Evolutionary conservation across 2,113 vertebrate genomes (phyloP).

Genomic region (Strix uralensis): DNA sequence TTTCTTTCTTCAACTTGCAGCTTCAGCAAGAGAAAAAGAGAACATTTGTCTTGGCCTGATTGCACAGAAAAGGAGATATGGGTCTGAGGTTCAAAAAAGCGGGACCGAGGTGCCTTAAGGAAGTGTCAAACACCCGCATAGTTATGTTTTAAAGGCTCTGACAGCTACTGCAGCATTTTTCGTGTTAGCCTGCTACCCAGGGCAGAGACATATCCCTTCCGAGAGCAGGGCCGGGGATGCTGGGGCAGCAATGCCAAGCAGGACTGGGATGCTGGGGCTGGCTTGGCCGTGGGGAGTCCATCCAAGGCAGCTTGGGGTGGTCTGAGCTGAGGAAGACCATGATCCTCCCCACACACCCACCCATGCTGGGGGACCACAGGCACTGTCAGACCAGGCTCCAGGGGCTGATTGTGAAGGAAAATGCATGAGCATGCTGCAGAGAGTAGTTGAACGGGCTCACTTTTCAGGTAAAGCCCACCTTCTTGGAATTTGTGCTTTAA

Average conservation of each 20-base stretch:
- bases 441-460: rapidly evolving
- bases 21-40: not conserved
- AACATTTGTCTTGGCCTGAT: not conserved
- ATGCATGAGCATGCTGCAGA: rapidly evolving
- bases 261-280: not conserved
- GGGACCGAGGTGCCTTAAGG: not conserved
- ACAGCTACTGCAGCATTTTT: too few relatives aligned
- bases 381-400: not conserved
- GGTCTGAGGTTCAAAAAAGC: not conserved
- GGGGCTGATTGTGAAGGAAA: not conserved
- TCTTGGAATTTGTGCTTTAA: not conserved
- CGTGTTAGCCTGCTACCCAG: too few relatives aligned
- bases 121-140: not conserved
- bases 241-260: not conserved
- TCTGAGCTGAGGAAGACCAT: not conserved
- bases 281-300: not conserved
- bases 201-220: rapidly evolving
- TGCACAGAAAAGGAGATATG: not conserved
- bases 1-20: not conserved
- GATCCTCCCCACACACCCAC: not conserved
- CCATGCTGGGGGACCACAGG: not conserved
- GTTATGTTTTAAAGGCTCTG: not conserved
- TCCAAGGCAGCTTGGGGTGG: rapidly evolving
- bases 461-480: not conserved
- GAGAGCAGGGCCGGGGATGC: not conserved